These are phyloP conservation scores for Dermolepida albohirtum DNA, from an alignment of 2,888 invertebrate species.

Conservation along the genomic window DNA sequence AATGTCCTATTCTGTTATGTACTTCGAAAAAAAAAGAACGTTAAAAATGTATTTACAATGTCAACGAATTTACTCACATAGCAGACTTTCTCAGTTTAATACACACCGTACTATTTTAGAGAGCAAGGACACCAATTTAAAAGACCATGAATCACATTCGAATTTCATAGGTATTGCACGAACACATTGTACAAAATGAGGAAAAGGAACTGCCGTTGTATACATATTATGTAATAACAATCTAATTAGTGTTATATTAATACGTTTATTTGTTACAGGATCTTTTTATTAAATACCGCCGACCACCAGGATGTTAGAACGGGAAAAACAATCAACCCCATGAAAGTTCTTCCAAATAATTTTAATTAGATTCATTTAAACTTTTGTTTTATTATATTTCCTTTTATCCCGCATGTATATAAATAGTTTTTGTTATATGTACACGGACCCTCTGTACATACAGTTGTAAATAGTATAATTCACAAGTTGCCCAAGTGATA, in stretches of 20 bases:
- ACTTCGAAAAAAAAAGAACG: background rate
- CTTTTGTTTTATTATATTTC: no score
- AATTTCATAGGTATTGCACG: constrained; percentile 26
- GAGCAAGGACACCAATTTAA: constrained; percentile 29
- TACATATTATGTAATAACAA: constrained; percentile 11
- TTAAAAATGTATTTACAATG: constrained; percentile 18
- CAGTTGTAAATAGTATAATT: constrained; percentile 37
- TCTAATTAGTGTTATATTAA: constrained; percentile 10
- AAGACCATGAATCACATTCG: constrained; percentile 34
- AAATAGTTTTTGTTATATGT: background rate
- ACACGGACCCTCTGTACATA: constrained; percentile 14
- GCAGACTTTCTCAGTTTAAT: constrained; percentile 2
- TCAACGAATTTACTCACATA: constrained; percentile 6
- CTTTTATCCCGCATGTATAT: no score
- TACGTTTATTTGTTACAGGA: constrained; percentile 30
- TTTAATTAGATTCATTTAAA: no score
- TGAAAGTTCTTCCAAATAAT: no score
- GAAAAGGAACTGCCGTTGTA: constrained; percentile 28
- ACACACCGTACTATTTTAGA: constrained; percentile 19
- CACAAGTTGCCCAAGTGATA: constrained; percentile 24
- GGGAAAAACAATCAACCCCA: background rate
- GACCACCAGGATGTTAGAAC: constrained; percentile 23
- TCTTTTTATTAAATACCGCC: constrained; percentile 18
- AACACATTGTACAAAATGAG: constrained; percentile 16
- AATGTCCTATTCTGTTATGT: background rate